Base-by-base conservation (phyloP, 2,888 invertebrate genomes). In the Cinara cedri region DNA sequence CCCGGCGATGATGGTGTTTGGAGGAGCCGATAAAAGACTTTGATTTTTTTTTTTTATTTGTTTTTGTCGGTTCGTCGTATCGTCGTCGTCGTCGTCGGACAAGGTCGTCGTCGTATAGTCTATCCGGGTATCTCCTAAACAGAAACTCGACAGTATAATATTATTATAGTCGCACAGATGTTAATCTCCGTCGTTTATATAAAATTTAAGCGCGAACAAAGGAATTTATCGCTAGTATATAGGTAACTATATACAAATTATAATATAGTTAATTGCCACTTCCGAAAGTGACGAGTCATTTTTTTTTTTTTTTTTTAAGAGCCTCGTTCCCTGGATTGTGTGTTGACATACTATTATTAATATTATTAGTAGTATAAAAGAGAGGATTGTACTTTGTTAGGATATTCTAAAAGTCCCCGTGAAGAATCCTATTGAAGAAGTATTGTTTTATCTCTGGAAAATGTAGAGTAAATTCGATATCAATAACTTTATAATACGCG, bases 271-370 rank as follows among this genome's bases (percentile, higher is more conserved):
- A 51, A 78, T 78, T 78, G 60, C 49, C 66, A 49, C 57, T 78
- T 78, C 78, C 78, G 70, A 78, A 68, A 70, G 78, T 24, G 78
- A 78, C 68, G 42, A 78, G 78, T 78, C 78, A 70, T 60, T 78
- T 34, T 1, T n/a, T n/a, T n/a, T n/a, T n/a, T n/a, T n/a, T n/a
- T n/a, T n/a, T n/a, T n/a, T n/a, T n/a, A n/a, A n/a, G n/a, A n/a
- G n/a, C n/a, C n/a, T n/a, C n/a, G n/a, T n/a, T n/a, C n/a, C n/a
- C n/a, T n/a, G n/a, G n/a, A n/a, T n/a, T n/a, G n/a, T n/a, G n/a
- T n/a, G n/a, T n/a, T n/a, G n/a, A n/a, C n/a, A n/a, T n/a, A n/a
- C n/a, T n/a, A n/a, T n/a, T n/a, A n/a, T n/a, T n/a, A n/a, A n/a
- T n/a, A n/a, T n/a, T n/a, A n/a, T n/a, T n/a, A n/a, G n/a, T n/a